Evolutionary conservation across 1,140 invertebrate species (phyloP).

Genomic region (Ganaspis sp.): DNA sequence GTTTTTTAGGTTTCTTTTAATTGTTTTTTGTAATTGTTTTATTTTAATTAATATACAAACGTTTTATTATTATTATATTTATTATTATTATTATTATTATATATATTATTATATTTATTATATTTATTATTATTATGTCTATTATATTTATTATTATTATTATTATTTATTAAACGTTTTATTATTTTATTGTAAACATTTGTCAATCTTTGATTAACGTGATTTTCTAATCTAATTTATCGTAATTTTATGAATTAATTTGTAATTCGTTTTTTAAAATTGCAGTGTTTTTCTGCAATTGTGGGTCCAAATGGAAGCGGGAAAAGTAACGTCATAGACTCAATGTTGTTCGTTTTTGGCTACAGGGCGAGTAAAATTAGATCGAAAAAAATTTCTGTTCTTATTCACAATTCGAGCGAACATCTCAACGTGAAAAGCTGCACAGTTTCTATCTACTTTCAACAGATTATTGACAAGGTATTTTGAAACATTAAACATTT

Average conservation of each 20-base stretch:
- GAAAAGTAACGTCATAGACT: slow-evolving; percentile 99
- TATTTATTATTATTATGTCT: too few relatives aligned
- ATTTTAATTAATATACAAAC: too few relatives aligned
- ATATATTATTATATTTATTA: too few relatives aligned
- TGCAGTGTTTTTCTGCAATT: slow-evolving; percentile 96
- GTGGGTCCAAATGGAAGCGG: slow-evolving; percentile 99
- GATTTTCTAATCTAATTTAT: not conserved
- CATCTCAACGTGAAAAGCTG: slow-evolving; percentile 87
- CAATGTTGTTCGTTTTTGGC: slow-evolving; percentile 99
- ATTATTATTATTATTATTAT: too few relatives aligned
- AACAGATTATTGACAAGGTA: slow-evolving; percentile 89
- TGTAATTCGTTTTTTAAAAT: slow-evolving; percentile 39
- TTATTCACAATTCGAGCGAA: slow-evolving; percentile 96
- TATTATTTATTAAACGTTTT: too few relatives aligned
- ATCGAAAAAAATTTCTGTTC: slow-evolving; percentile 94
- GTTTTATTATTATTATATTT: too few relatives aligned
- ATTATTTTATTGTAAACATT: too few relatives aligned
- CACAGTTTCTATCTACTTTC: slow-evolving; percentile 94
- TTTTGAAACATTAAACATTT: too few relatives aligned
- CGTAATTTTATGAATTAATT: slow-evolving; percentile 9
- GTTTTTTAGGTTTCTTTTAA: too few relatives aligned
- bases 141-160: too few relatives aligned
- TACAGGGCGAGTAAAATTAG: slow-evolving; percentile 96
- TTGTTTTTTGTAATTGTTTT: too few relatives aligned
- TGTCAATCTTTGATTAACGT: too few relatives aligned